phyloP scores from a whole-genome alignment of 2,797 vertebrate genomes.

The Peromyscus nudipes region DNA sequence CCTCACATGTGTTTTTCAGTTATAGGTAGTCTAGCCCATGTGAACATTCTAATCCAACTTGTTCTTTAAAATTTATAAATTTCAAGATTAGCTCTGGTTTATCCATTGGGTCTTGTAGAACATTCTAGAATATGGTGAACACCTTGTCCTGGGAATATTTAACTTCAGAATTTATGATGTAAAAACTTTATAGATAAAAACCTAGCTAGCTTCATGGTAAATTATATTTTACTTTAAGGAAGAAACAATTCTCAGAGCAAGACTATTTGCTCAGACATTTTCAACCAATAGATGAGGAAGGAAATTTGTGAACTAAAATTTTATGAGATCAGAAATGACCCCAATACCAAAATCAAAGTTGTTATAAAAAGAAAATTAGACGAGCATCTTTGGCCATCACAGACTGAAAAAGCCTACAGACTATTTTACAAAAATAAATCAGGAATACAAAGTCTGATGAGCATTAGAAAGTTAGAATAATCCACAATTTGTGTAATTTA shows the following conservation, averaged over 20 bases:
- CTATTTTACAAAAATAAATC: neutral
- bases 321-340: conserved; percentile 47
- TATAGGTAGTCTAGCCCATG: conserved; percentile 81
- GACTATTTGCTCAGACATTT: conserved; percentile 27
- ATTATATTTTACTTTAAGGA: conserved; percentile 30
- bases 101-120: neutral
- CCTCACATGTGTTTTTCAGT: conserved; percentile 76
- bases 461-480: conserved; percentile 31
- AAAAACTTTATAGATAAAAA: conserved; percentile 15
- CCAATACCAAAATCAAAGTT: conserved; percentile 49
- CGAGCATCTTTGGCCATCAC: neutral
- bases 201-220: conserved; percentile 16
- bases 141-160: conserved; percentile 25
- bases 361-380: conserved; percentile 35
- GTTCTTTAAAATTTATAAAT: conserved; percentile 50
- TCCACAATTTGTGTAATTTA: conserved; percentile 20
- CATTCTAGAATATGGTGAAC: conserved; percentile 6
- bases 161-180: conserved; percentile 41
- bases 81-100: conserved; percentile 36
- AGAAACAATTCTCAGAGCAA: conserved; percentile 53
- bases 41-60: conserved; percentile 82
- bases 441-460: neutral
- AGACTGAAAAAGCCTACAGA: conserved; percentile 33
- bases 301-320: conserved; percentile 34
- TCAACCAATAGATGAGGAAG: conserved; percentile 37